phyloP scores from a whole-genome alignment of 2,888 invertebrate species.

The Macrophya annulata region DNA sequence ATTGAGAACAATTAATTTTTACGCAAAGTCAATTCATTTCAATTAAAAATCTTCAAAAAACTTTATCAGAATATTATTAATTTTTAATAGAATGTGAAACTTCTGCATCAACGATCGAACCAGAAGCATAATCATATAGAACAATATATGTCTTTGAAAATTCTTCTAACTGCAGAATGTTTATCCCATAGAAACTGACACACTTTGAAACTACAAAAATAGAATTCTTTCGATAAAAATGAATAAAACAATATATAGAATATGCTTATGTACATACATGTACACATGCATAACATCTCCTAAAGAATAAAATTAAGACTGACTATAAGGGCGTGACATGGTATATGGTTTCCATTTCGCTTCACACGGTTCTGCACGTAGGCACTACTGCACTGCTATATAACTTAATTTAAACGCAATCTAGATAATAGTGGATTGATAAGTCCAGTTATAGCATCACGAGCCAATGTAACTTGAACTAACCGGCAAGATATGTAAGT shows the following conservation, averaged over 20 bases:
- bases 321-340: background rate
- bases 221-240: background rate
- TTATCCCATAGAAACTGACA: background rate
- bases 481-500: constrained; percentile 13
- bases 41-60: background rate
- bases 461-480: constrained; percentile 39
- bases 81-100: background rate
- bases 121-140: background rate
- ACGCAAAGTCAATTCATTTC: too few relatives aligned
- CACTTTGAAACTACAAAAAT: background rate
- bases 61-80: background rate
- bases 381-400: constrained; percentile 31
- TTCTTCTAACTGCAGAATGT: background rate
- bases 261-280: background rate
- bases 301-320: background rate
- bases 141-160: background rate
- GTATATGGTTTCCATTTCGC: constrained; percentile 21
- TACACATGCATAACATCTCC: background rate
- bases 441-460: constrained; percentile 39
- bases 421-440: constrained; percentile 40
- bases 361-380: constrained; percentile 49
- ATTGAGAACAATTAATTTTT: background rate
- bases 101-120: background rate
- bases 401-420: constrained; percentile 44
- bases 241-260: background rate